These are phyloP conservation scores for Drusus annulatus DNA, from an alignment of 1,140 invertebrate genomes.

Conservation along the genomic window DNA sequence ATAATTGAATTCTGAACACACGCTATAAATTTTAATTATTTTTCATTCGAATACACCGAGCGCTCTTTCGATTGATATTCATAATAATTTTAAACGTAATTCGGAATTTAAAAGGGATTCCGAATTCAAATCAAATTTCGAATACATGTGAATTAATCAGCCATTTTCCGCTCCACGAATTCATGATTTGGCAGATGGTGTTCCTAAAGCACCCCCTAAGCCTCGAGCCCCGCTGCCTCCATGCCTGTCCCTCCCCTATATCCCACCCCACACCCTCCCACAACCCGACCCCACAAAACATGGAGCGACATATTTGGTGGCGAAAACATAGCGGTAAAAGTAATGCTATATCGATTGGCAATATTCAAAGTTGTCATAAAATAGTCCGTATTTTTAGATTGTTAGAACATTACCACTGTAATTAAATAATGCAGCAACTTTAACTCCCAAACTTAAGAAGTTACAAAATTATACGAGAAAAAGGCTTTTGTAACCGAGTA, in stretches of 20 bases:
- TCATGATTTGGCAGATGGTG: constrained; percentile 47
- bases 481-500: no score
- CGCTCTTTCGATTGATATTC: constrained; percentile 38
- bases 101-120: constrained; percentile 32
- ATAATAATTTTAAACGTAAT: constrained; percentile 47
- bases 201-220: not conserved
- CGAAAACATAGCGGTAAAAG: constrained; percentile 37
- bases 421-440: no score
- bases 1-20: constrained; percentile 20
- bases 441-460: no score
- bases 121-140: constrained; percentile 49
- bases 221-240: not conserved
- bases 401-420: no score
- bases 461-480: no score
- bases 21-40: constrained; percentile 33
- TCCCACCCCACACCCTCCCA: not conserved
- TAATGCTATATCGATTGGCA: constrained; percentile 34
- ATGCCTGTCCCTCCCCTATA: no score
- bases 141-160: constrained; percentile 52
- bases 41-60: constrained; percentile 4
- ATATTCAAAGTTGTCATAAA: not conserved
- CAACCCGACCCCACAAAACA: not conserved
- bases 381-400: no score
- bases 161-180: constrained; percentile 45
- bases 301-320: constrained; percentile 23